Percentiles rank a stretch among this genome's conserved stretches.
phyloP scores from a whole-genome alignment of 2,888 invertebrate species.

The Tetramorium bicarinatum region DNA sequence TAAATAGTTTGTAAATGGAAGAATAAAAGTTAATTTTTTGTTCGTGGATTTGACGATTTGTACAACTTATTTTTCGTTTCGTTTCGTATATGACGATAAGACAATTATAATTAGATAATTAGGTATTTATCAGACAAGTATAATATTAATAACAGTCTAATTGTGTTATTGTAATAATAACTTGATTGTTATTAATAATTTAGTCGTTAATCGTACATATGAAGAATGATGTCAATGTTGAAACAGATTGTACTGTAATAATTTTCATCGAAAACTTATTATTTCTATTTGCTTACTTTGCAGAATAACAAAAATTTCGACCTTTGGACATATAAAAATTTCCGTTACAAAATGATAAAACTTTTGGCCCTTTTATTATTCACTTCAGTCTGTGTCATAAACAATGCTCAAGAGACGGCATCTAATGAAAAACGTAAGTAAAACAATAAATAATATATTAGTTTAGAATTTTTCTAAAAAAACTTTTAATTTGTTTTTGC shows the following conservation, averaged over 20 bases:
- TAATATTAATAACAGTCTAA: background rate
- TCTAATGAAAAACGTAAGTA: slow-evolving; percentile 82
- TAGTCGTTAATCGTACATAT: background rate
- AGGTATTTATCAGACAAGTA: background rate
- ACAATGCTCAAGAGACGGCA: slow-evolving; percentile 82
- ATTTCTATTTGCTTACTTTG: slow-evolving; percentile 35
- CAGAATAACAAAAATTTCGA: slow-evolving; percentile 65
- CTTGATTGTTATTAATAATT: background rate
- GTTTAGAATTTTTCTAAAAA: background rate
- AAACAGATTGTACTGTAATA: background rate
- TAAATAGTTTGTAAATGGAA: background rate
- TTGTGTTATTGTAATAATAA: background rate
- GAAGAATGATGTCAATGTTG: background rate
- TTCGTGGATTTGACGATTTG: background rate
- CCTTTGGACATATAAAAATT: slow-evolving; percentile 47
- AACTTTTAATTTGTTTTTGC: background rate
- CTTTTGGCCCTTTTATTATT: slow-evolving; percentile 81
- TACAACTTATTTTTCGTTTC: background rate
- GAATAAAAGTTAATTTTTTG: background rate
- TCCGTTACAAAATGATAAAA: slow-evolving; percentile 76
- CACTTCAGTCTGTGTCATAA: slow-evolving; percentile 79
- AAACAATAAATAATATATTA: background rate
- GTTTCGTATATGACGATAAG: background rate
- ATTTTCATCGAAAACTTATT: background rate
- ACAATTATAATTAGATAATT: background rate